Evolutionary conservation across 2,797 vertebrate genomes (phyloP).

Genomic region (Enteromius argenteus): DNA sequence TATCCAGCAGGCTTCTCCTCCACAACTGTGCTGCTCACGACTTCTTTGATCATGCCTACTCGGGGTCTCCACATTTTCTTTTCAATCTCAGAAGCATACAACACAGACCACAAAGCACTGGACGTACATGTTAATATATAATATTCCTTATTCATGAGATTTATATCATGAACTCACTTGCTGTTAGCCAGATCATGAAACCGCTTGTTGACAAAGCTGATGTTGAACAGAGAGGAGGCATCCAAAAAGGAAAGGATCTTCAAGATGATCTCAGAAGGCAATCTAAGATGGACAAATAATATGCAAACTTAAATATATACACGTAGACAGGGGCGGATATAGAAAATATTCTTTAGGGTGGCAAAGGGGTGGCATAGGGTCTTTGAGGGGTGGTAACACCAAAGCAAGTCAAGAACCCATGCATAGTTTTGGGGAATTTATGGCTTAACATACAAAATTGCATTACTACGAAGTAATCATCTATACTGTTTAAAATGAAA

Average conservation of each 20-base stretch:
- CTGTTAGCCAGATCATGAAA: slow-evolving; percentile 84
- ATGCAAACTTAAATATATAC: background rate
- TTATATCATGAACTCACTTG: slow-evolving; percentile 82
- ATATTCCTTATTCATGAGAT: background rate
- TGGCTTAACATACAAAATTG: too few species aligned
- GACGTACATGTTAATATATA: slow-evolving; percentile 21
- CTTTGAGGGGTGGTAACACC: too few species aligned
- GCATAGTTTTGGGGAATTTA: too few species aligned
- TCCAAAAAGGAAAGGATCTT: slow-evolving; percentile 90
- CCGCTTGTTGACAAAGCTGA: slow-evolving; percentile 81
- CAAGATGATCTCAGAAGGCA: slow-evolving; percentile 85
- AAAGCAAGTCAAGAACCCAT: too few species aligned
- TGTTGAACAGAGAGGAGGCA: slow-evolving; percentile 77
- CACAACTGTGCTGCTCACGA: slow-evolving; percentile 51
- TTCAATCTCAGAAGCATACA: slow-evolving; percentile 72
- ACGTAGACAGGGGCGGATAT: too few species aligned
- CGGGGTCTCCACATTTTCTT: slow-evolving; percentile 66
- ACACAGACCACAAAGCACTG: slow-evolving; percentile 85
- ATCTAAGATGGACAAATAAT: slow-evolving; percentile 66
- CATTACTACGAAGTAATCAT: too few species aligned
- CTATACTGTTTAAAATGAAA: too few species aligned
- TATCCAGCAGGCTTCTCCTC: slow-evolving; percentile 72
- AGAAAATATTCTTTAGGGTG: too few species aligned
- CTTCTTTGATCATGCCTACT: slow-evolving; percentile 46
- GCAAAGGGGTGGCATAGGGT: too few species aligned